Base-by-base conservation (phyloP, 2,888 invertebrate genomes). In the Drosophila silvestris region DNA sequence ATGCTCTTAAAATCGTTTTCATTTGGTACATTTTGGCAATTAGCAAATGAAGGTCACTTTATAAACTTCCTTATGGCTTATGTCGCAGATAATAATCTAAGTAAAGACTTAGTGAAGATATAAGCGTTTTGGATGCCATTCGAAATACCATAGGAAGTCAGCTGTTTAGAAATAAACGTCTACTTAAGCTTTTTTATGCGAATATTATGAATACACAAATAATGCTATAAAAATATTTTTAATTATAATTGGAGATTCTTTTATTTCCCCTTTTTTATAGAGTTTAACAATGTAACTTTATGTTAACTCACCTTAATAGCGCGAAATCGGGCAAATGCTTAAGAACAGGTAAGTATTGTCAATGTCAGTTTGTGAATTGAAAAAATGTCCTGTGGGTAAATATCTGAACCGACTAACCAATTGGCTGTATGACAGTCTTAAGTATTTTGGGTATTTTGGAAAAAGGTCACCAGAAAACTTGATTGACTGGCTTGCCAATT, bases 401-500 rank as follows among this genome's bases (percentile, higher is more conserved):
- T 30, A 39, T 28, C 37, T 28, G 37, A 56, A 28, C 7, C n/a
- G 19, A 56, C 28, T 22, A 44, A 44, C 47, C 26, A 47, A 66
- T 10, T 32, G 41, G 5, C n/a, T 28, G n/a, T 30, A 4, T 22
- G 22, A 30, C 16, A 9, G 32, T 4, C 5, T 26, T 10, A 28
- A 26, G 7, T 51, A 35, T 41, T 22, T 32, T 58, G 32, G 3
- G 22, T 16, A 41, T 44, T 44, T 32, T 41, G 33, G 28, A 37
- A 41, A 52, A 69, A 70, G 60, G 69, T 60, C 54, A 37, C 12
- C 64, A 59, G 47, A 71, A 85, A 86, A 88, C 89, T 73, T 68
- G 86, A 82, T 56, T 77, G 78, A 85, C 89, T 75, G 65, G 82
- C 65, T 82, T 58, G 53, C 53, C 70, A 62, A 65, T 67, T 47